A percentile compares a stretch with the other conserved stretches of the same genome.
Evolutionary conservation across 2,888 invertebrate genomes (phyloP).

Genomic region (Cataglyphis cursor): DNA sequence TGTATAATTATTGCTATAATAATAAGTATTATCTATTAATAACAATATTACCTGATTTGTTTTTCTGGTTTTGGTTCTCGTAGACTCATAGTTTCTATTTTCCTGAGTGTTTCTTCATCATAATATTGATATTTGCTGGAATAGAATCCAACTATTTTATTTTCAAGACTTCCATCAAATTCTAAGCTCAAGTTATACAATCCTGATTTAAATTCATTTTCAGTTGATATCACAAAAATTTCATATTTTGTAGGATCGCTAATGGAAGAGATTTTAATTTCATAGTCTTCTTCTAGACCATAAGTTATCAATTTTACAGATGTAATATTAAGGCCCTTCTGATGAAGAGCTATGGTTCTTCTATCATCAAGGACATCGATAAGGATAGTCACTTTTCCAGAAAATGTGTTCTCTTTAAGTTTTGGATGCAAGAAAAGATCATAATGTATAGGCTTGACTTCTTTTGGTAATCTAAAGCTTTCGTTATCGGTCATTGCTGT

Average conservation of each 20-base stretch:
- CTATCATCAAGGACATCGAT: constrained; percentile 86
- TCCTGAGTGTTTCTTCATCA: too few species aligned
- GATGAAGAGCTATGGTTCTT: constrained; percentile 87
- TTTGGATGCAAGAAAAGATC: constrained; percentile 90
- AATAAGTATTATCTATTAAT: background rate
- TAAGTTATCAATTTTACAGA: constrained; percentile 85
- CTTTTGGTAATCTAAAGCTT: constrained; percentile 88
- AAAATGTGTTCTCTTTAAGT: constrained; percentile 88
- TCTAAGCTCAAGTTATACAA: constrained; percentile 86
- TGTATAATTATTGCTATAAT: background rate
- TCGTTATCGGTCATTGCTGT: constrained; percentile 80
- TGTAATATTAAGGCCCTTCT: constrained; percentile 87
- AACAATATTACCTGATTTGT: constrained; percentile 79
- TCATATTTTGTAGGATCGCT: constrained; percentile 78
- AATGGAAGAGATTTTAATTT: constrained; percentile 75
- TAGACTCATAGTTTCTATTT: too few species aligned
- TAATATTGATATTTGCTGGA: constrained; percentile 88
- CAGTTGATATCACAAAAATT: constrained; percentile 79
- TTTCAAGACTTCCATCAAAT: constrained; percentile 88
- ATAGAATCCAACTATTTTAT: constrained; percentile 89
- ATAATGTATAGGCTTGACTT: constrained; percentile 89
- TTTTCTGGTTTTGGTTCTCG: background rate
- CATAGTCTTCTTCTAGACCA: constrained; percentile 74
- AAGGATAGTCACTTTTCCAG: constrained; percentile 88
- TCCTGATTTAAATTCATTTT: constrained; percentile 80